A percentile compares a stretch with the other conserved stretches of the same genome.
Evolutionary conservation across 2,888 invertebrate genomes (phyloP).

Genomic region (Sesia bembeciformis): DNA sequence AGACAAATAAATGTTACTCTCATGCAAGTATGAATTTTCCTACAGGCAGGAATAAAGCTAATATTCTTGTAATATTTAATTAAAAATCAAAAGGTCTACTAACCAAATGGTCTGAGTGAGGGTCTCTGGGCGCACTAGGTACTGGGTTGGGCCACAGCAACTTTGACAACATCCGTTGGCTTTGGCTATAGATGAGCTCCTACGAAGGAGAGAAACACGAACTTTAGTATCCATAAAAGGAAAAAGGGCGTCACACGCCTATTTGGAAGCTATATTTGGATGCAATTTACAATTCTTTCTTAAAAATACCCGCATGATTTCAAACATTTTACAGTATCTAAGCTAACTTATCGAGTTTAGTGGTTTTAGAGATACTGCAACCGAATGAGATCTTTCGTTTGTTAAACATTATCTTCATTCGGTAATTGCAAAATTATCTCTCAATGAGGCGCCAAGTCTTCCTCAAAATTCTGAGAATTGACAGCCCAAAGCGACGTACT

Average conservation of each 20-base stretch:
- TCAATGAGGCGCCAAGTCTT: neutral
- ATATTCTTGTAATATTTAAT: too few species aligned
- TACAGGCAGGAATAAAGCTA: too few species aligned
- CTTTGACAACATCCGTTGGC: conserved; percentile 74
- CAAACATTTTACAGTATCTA: neutral
- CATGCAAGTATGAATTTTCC: too few species aligned
- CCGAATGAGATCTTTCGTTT: neutral
- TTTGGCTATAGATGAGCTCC: conserved; percentile 76
- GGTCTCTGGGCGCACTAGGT: conserved; percentile 70
- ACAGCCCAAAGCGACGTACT: conserved; percentile 17
- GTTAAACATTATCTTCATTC: neutral
- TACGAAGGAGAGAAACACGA: conserved; percentile 69
- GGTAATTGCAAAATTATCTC: neutral
- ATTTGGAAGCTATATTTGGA: conserved; percentile 1
- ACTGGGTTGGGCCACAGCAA: conserved; percentile 72
- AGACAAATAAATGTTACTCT: too few species aligned
- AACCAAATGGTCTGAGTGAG: conserved; percentile 74
- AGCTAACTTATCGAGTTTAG: too few species aligned
- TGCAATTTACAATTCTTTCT: neutral
- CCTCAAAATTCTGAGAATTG: conserved; percentile 20
- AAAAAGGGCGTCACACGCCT: conserved; percentile 40
- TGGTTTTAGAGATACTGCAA: too few species aligned
- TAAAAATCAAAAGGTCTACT: conserved; percentile 51
- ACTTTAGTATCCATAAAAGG: conserved; percentile 54
- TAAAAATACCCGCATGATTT: neutral